Percentiles rank a stretch among this genome's conserved stretches.
Evolutionary conservation across 2,888 invertebrate genomes (phyloP).

Genomic region (Aphodius sticticus): DNA sequence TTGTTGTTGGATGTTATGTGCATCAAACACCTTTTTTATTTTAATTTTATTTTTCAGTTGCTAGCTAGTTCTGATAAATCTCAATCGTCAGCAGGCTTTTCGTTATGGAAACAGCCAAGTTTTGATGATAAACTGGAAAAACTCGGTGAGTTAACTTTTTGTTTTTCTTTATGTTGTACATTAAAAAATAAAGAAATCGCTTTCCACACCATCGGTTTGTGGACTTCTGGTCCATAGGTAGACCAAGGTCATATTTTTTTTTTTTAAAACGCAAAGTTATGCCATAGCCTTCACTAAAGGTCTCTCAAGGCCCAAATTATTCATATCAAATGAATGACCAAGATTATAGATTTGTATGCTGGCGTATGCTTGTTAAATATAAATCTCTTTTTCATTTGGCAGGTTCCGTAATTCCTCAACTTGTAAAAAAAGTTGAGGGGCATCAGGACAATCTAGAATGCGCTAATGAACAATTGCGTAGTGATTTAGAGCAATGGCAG

Average conservation of each 20-base stretch:
- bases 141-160: slow-evolving; percentile 49
- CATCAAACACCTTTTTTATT: neutral
- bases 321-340: neutral
- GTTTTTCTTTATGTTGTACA: too few relatives aligned
- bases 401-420: slow-evolving; percentile 61
- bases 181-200: too few relatives aligned
- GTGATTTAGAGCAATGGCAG: slow-evolving; percentile 74
- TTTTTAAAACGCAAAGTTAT: too few relatives aligned
- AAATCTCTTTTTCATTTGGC: slow-evolving; percentile 35
- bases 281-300: neutral
- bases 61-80: slow-evolving; percentile 49
- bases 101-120: slow-evolving; percentile 69
- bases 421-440: slow-evolving; percentile 63
- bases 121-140: slow-evolving; percentile 66
- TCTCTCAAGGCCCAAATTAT: neutral
- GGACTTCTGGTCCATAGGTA: too few relatives aligned
- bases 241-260: too few relatives aligned
- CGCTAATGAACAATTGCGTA: slow-evolving; percentile 72
- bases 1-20: slow-evolving; percentile 47
- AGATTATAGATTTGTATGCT: neutral
- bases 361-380: neutral
- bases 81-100: slow-evolving; percentile 51
- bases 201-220: too few relatives aligned
- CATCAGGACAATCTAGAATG: slow-evolving; percentile 71
- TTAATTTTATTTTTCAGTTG: slow-evolving; percentile 44